Evolutionary conservation across 2,797 vertebrate species (phyloP), one percentile per base, ranked within the genome.

Genomic region (Halcyon chelicuti): DNA sequence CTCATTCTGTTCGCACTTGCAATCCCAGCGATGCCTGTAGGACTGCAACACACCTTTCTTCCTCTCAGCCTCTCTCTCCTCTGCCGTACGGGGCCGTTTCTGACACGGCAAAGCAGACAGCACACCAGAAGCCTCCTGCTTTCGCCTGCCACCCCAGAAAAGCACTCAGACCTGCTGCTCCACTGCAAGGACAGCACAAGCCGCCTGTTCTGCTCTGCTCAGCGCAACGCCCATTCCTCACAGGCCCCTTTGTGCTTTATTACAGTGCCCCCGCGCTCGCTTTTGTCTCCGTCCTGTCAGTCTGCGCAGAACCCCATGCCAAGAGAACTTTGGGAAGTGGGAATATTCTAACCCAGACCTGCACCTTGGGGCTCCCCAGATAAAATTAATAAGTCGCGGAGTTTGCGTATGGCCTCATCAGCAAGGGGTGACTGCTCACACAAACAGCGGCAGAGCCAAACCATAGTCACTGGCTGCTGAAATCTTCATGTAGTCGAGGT

Each of bases 211-310:
- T 22, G 54, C 10, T 74, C 26, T 14, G 61, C 39, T 92, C 94
- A 0, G 51, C n/a, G 55, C 72, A 87, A 93, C 85, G 93, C 93
- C 81, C 94, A 94, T 79, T 16, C 46, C 70, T 78, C 37, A 23
- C 85, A 75, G 77, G 77, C 85, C 88, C 89, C 92, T 95, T 79
- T 91, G 88, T 44, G 94, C 80, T 87, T 62, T 2, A 66, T 60
- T 21, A 58, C 77, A 61, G 90, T 91, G 91, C 77, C 94, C 91
- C 60, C 68, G 68, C 87, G 68, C 83, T 55, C 2, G 75, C 92
- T 96, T 97, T 96, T 95, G 96, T 97, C 87, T 97, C 80, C 5
- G 5, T 47, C 2, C 62, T 70, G 79, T 72, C 92, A 63, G 60
- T 3, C n/a, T 1, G 67, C 3, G 55, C 39, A 12, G 86, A 89